Evolutionary conservation across 1,140 invertebrate genomes (phyloP).

Genomic region (Eupeodes corollae): DNA sequence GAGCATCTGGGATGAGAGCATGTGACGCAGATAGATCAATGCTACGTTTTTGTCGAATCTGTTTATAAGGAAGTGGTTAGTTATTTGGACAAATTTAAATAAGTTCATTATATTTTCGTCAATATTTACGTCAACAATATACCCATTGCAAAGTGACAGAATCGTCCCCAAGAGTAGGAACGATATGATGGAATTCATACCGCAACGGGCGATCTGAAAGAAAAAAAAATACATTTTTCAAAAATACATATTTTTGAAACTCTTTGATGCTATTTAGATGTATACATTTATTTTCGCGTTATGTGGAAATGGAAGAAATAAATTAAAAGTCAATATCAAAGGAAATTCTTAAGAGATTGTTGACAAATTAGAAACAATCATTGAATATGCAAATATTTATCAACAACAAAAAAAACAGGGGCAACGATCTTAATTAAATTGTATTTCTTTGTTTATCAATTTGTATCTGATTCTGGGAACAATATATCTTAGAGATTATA

Average conservation of each 20-base stretch:
- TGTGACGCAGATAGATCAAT: constrained; percentile 50
- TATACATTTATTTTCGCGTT: too few relatives aligned
- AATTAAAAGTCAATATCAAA: neutral
- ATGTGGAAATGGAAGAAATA: too few relatives aligned
- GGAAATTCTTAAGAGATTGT: neutral
- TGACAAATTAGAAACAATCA: neutral
- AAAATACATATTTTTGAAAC: neutral
- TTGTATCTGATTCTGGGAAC: too few relatives aligned
- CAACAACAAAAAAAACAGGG: too few relatives aligned
- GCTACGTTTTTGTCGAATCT: constrained; percentile 33
- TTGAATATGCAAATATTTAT: neutral
- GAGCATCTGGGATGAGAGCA: constrained; percentile 43
- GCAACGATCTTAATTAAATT: too few relatives aligned
- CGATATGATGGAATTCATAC: neutral
- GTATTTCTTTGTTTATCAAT: too few relatives aligned
- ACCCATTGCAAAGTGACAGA: neutral
- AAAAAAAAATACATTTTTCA: neutral
- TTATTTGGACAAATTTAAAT: neutral
- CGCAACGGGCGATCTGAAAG: neutral
- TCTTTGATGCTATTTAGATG: too few relatives aligned
- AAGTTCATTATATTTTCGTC: neutral
- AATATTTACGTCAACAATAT: neutral
- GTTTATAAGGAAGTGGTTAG: neutral
- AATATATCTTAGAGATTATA: too few relatives aligned
- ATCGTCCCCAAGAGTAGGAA: neutral